Base-by-base conservation (phyloP, 2,888 invertebrate species). In the Luffia ferchaultella region DNA sequence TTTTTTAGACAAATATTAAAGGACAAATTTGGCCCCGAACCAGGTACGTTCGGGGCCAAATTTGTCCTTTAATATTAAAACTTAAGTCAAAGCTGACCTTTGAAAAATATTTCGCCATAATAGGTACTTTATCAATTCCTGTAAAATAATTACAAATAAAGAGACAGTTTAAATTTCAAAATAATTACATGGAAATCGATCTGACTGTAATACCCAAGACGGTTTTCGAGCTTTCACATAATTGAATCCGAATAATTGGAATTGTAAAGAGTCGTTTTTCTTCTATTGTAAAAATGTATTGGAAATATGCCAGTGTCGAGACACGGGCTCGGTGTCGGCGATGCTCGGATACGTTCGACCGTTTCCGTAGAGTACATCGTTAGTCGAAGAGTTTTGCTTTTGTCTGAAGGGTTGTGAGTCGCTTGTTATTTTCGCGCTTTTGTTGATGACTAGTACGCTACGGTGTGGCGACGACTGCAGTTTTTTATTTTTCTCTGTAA, bases 381-480 rank as follows among this genome's bases (percentile, higher is more conserved):
- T 75, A 75, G 72, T 54, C 64, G 64, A 62, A 67, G 72, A 68
- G 72, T 67, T 70, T 65, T 73, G 67, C 73, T 69, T 73, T 75
- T 75, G 75, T 75, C 72, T 74, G 71, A 66, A 69, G 73, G 63
- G 68, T 59, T 67, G 64, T 54, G 59, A 59, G 57, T 58, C 61
- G 65, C 73, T 72, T 74, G 73, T 71, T 71, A 68, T 52, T 52
- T 43, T 45, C 61, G 54, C 59, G 64, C 70, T 68, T 70, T 73
- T 70, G 69, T 72, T 64, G 60, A 65, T 63, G 68, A 68, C 68
- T 67, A 64, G 55, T 52, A 46, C 60, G 62, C 30, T 3, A 30
- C 30, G 30, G 30, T 12, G 30, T 30, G 30, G 30, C 12, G 30
- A 30, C 5, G 12, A 12, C 30, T 30, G 30, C 30, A 30, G 30